Evolutionary conservation across 2,888 invertebrate species (phyloP).

Genomic region (Mystacides longicornis): DNA sequence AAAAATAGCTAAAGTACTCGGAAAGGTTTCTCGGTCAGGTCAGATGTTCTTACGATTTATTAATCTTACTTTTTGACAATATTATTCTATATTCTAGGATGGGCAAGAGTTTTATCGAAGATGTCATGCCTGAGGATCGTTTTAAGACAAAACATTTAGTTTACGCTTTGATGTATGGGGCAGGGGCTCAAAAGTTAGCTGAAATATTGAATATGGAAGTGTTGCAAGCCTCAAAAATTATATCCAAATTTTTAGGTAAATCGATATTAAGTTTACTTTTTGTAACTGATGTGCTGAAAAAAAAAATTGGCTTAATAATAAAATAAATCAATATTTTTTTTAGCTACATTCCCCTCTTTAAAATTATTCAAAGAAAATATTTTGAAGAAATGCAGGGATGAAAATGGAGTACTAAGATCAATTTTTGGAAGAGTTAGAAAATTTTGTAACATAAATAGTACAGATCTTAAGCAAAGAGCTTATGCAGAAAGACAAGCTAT

Average conservation of each 20-base stretch:
- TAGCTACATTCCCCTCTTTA: conserved; percentile 42
- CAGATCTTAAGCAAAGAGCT: conserved; percentile 26
- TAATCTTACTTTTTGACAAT: too few species aligned
- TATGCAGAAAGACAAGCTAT: conserved; percentile 43
- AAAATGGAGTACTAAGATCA: conserved; percentile 33
- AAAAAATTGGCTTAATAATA: neutral
- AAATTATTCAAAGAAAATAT: conserved; percentile 35
- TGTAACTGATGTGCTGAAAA: neutral
- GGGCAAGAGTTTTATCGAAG: conserved; percentile 30
- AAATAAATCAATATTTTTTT: conserved; percentile 4
- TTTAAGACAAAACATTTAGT: conserved; percentile 46
- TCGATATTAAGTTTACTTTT: neutral
- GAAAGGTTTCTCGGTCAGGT: too few species aligned
- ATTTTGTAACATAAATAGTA: conserved; percentile 29
- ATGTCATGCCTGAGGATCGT: conserved; percentile 35
- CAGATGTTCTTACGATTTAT: too few species aligned
- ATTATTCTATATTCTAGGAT: conserved; percentile 34
- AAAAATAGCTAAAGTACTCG: too few species aligned
- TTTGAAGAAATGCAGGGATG: conserved; percentile 30
- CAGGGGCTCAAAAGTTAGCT: conserved; percentile 39
- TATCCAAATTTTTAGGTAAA: conserved; percentile 39
- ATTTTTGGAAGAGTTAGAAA: conserved; percentile 35
- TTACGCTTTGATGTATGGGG: conserved; percentile 48
- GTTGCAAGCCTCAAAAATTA: conserved; percentile 35
- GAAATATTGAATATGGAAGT: conserved; percentile 36